These are phyloP conservation scores for Hormaphis cornu DNA, from an alignment of 1,140 invertebrate species.

Conservation along the genomic window DNA sequence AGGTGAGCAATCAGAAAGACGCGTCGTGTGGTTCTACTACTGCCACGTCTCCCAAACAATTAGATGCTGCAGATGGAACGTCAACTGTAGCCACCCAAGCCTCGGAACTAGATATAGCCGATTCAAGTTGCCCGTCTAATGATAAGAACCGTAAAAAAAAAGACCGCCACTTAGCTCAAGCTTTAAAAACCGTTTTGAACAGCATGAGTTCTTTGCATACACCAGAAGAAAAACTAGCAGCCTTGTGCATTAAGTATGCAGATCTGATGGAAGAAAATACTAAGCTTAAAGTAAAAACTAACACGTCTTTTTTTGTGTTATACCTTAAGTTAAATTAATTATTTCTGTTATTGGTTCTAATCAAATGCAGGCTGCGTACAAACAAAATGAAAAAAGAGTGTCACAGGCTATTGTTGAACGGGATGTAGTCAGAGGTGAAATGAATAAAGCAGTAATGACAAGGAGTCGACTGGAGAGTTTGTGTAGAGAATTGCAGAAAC, in stretches of 20 bases:
- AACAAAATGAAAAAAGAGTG: constrained; percentile 57
- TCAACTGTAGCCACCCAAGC: constrained; percentile 2
- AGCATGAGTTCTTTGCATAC: constrained; percentile 55
- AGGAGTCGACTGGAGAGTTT: constrained; percentile 74
- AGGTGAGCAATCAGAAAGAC: background rate
- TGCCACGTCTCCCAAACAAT: background rate
- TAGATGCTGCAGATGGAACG: background rate
- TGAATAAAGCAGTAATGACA: constrained; percentile 71
- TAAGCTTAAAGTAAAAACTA: constrained; percentile 50
- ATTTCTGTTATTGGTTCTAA: background rate
- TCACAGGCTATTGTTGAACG: constrained; percentile 61
- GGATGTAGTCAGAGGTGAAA: constrained; percentile 70
- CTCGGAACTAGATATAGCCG: constrained; percentile 1
- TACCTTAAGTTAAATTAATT: background rate
- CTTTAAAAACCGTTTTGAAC: constrained; percentile 63
- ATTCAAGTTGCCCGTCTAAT: constrained; percentile 1
- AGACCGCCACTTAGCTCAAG: constrained; percentile 55
- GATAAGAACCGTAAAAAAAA: constrained; percentile 46
- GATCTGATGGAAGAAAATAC: constrained; percentile 69
- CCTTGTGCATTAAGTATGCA: constrained; percentile 65
- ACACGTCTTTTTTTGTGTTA: background rate
- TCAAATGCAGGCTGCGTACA: constrained; percentile 42
- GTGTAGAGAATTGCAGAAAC: constrained; percentile 79
- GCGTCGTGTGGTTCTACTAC: background rate
- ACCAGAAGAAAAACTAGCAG: constrained; percentile 64